Conservation (phyloP, 2,888 invertebrate genomes). For the Alviniconcha strummeri region DNA sequence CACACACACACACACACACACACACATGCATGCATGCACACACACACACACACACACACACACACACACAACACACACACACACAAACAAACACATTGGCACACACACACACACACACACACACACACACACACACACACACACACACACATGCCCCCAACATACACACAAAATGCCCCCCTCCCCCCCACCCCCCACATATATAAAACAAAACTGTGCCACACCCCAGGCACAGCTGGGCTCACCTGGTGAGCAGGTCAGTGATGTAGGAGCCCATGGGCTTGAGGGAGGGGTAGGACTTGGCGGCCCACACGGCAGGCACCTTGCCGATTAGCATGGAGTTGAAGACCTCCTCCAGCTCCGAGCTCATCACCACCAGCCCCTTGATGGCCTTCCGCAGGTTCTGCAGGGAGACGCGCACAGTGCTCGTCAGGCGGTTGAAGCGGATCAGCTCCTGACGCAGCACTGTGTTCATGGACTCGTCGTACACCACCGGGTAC, state of each 20-base stretch:
- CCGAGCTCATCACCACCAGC: conserved; percentile 73
- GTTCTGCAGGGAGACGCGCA: conserved; percentile 69
- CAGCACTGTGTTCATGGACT: conserved; percentile 74
- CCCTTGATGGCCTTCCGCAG: conserved; percentile 74
- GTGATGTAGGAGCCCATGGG: conserved; percentile 73
- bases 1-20: no score
- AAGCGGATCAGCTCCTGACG: conserved; percentile 73
- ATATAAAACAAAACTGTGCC: no score
- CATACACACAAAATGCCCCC: no score
- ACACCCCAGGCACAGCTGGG: no score
- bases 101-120: not conserved
- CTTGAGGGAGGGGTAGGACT: conserved; percentile 74
- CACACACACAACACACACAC: no score
- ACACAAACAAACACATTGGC: not conserved
- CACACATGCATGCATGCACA: no score
- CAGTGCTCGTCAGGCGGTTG: conserved; percentile 70
- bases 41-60: no score
- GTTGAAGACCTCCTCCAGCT: conserved; percentile 73
- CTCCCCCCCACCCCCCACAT: no score
- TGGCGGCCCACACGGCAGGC: conserved; percentile 72
- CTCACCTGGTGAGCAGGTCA: conserved; percentile 79
- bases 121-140: not conserved
- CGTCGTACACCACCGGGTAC: conserved; percentile 72
- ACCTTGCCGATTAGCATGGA: conserved; percentile 73
- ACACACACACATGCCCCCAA: not conserved